These are phyloP conservation scores for Phorcus lineatus DNA, from an alignment of 2,888 invertebrate genomes.

Conservation along the genomic window DNA sequence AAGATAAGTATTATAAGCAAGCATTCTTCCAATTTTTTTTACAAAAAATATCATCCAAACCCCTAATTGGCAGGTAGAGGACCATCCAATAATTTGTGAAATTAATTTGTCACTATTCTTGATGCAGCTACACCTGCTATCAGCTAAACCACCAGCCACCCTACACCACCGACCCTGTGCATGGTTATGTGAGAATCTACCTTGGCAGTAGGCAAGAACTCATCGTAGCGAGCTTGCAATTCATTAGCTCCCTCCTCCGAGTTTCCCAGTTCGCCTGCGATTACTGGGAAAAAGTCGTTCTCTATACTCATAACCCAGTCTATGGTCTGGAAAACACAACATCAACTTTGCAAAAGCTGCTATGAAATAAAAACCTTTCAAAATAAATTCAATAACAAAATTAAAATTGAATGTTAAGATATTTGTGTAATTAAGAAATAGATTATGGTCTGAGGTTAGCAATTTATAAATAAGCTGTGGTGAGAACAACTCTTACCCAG, in stretches of 20 bases:
- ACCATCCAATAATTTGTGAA: background rate
- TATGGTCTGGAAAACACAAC: constrained; percentile 71
- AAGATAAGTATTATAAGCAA: too few species aligned
- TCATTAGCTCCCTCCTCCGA: constrained; percentile 75
- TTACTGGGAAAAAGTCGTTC: constrained; percentile 85
- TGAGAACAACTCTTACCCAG: background rate
- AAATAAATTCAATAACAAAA: background rate
- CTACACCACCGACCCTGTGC: too few species aligned
- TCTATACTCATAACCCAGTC: constrained; percentile 79
- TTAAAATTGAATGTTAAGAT: background rate
- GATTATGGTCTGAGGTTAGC: background rate
- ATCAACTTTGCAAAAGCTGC: constrained; percentile 1
- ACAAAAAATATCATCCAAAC: too few species aligned
- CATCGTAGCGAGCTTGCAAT: constrained; percentile 70
- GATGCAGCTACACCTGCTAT: too few species aligned
- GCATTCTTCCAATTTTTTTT: too few species aligned
- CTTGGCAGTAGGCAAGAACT: constrained; percentile 72
- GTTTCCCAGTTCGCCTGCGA: constrained; percentile 81
- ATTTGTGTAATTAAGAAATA: background rate
- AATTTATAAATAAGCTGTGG: background rate
- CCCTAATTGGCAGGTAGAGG: background rate
- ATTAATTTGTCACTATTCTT: too few species aligned
- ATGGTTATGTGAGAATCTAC: constrained; percentile 50
- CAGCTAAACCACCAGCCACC: too few species aligned
- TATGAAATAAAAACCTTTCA: background rate